A percentile compares a stretch with the other conserved stretches of the same genome.
These are phyloP conservation scores for Neoarius graeffei DNA, from an alignment of 2,113 vertebrate species.

Conservation along the genomic window DNA sequence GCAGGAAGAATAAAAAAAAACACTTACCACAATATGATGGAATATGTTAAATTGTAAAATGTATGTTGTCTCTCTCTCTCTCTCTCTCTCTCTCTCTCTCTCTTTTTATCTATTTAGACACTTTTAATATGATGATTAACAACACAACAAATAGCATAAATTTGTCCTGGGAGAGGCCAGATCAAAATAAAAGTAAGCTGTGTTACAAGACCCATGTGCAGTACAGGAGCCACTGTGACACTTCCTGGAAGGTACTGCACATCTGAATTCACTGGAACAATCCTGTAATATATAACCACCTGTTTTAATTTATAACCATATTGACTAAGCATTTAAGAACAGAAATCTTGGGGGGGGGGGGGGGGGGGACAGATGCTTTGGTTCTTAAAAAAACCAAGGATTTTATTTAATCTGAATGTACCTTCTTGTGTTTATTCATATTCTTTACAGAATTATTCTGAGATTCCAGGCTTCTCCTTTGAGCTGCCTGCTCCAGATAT, in stretches of 20 bases:
- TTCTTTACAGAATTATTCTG: background rate
- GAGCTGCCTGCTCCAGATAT: conserved; percentile 1
- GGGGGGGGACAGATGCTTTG: no score
- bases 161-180: conserved; percentile 37
- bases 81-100: no score
- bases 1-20: background rate
- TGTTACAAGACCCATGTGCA: conserved; percentile 53
- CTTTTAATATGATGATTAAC: conserved; percentile 37
- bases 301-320: no score
- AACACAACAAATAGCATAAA: conserved; percentile 5
- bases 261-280: conserved; percentile 2
- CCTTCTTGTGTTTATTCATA: background rate
- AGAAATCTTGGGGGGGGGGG: background rate
- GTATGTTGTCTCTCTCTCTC: background rate
- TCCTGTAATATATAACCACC: background rate
- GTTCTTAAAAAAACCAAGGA: background rate
- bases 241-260: conserved; percentile 52
- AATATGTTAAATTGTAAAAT: background rate
- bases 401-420: background rate
- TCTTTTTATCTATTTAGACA: conserved; percentile 1
- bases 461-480: background rate
- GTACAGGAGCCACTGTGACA: conserved; percentile 48
- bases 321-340: background rate
- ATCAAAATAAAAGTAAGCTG: fast-evolving
- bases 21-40: background rate